Conservation (phyloP, 23 tunicate genomes). For the Styela clava region DNA sequence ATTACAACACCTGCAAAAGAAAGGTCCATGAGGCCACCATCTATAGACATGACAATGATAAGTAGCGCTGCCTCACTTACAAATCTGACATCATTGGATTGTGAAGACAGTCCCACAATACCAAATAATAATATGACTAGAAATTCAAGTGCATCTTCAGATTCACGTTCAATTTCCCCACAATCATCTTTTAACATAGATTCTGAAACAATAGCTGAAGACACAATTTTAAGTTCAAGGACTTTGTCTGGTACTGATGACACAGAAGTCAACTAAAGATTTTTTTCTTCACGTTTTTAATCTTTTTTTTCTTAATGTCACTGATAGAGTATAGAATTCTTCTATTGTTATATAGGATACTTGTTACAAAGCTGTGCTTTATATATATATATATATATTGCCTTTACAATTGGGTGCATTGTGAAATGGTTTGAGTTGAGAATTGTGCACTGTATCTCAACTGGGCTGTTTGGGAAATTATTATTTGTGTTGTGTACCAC, state of each 20-base stretch:
- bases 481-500: too few species aligned
- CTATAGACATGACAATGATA: constrained; percentile 60
- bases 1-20: constrained; percentile 41
- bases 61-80: constrained; percentile 27
- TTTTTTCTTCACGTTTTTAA: too few species aligned
- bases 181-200: background rate
- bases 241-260: background rate
- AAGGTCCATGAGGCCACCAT: constrained; percentile 86
- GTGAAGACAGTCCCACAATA: constrained; percentile 1
- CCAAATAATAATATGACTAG: background rate
- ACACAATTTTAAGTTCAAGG: background rate
- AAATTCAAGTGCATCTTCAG: background rate
- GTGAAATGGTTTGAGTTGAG: too few species aligned
- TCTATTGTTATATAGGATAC: too few species aligned
- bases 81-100: constrained; percentile 13
- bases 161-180: background rate
- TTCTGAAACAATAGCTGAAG: background rate
- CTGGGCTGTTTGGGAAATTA: too few species aligned
- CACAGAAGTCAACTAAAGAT: background rate
- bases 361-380: too few species aligned
- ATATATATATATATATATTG: too few species aligned
- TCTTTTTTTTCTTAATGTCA: too few species aligned
- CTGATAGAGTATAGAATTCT: too few species aligned
- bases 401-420: too few species aligned
- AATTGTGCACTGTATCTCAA: too few species aligned